phyloP scores from a whole-genome alignment of 2,113 vertebrate genomes.

The Aegypius monachus region DNA sequence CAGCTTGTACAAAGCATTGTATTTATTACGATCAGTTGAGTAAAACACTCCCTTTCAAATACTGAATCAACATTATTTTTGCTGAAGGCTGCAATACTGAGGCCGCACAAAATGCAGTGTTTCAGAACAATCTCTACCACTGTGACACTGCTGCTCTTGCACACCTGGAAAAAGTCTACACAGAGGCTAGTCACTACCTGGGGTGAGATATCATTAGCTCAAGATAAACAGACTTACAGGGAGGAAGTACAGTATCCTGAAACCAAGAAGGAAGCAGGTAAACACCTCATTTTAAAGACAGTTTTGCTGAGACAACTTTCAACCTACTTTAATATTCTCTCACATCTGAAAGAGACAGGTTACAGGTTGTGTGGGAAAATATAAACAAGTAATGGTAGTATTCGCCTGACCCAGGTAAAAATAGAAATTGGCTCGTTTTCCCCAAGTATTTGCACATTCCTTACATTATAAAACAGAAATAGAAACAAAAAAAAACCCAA shows the following conservation, averaged over 20 bases:
- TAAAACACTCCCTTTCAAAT: not conserved
- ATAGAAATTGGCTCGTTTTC: conserved; percentile 42
- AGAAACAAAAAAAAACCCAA: not conserved
- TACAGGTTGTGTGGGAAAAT: not conserved
- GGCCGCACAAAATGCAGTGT: not conserved
- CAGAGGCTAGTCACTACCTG: not conserved
- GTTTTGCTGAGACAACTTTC: not conserved
- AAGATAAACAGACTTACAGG: not conserved
- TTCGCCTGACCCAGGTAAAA: conserved; percentile 15
- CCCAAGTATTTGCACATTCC: conserved; percentile 43
- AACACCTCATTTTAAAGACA: not conserved
- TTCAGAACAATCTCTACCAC: not conserved
- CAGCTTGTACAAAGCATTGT: not conserved
- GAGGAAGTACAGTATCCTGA: not conserved
- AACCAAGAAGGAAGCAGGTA: not conserved
- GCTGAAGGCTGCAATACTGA: not conserved
- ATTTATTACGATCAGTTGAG: not conserved
- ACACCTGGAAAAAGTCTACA: not conserved
- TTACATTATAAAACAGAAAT: conserved; percentile 28
- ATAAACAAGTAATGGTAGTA: not conserved
- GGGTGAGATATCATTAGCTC: not conserved
- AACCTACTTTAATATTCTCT: not conserved
- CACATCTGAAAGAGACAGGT: not conserved
- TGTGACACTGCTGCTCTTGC: not conserved
- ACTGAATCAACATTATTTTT: not conserved